Evolutionary conservation across 2,113 vertebrate species (phyloP).

Genomic region (Neotoma lepida): DNA sequence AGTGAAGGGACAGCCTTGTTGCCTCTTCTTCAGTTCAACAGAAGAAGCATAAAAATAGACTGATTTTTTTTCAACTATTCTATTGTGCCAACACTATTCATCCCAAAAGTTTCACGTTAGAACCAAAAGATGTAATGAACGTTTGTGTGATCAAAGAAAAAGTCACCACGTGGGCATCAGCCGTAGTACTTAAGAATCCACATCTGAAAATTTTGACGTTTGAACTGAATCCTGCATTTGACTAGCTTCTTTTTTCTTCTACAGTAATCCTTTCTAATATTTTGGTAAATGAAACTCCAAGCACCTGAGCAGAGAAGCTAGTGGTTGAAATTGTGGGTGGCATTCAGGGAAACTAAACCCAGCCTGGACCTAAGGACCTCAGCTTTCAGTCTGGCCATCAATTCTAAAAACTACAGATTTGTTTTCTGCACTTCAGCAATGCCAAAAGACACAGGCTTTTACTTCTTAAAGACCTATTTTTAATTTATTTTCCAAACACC

Average conservation of each 20-base stretch:
- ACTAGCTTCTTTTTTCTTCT: constrained; percentile 6
- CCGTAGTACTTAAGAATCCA: background rate
- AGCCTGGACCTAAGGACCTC: background rate
- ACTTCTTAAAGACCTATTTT: constrained; percentile 75
- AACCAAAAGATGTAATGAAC: background rate
- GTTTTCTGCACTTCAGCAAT: constrained; percentile 16
- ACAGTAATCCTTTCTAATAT: constrained; percentile 27
- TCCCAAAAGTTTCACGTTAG: background rate
- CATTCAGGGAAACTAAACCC: constrained; percentile 43
- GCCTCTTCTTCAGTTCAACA: background rate
- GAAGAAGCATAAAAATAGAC: background rate
- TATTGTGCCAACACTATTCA: background rate
- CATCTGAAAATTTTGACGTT: background rate
- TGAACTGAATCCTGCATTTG: background rate
- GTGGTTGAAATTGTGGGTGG: background rate
- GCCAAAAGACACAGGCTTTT: constrained; percentile 65
- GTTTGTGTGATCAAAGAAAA: background rate
- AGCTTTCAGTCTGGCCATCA: constrained; percentile 39
- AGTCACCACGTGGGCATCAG: background rate
- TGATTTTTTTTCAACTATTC: background rate
- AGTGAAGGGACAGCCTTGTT: background rate
- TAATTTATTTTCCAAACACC: constrained; percentile 74
- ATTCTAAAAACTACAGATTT: constrained; percentile 35
- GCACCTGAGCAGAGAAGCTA: constrained; percentile 9
- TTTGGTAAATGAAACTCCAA: constrained; percentile 39